These are phyloP conservation scores for Lophius americanus DNA, from an alignment of 2,797 vertebrate species.

Conservation along the genomic window DNA sequence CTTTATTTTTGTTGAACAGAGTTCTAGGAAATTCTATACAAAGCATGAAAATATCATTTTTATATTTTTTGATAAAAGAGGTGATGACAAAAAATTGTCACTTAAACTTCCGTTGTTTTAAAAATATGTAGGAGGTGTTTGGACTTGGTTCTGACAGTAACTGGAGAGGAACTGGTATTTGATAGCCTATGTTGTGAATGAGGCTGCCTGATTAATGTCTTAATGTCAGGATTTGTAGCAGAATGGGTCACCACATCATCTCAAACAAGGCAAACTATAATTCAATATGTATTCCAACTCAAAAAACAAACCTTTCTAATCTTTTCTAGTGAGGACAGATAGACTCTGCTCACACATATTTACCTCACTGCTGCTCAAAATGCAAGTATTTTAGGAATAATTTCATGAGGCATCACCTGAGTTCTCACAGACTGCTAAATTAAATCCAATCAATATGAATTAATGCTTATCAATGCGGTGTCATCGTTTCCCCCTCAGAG, in stretches of 20 bases:
- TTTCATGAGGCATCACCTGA: conserved; percentile 38
- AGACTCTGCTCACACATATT: neutral
- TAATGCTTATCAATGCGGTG: conserved; percentile 71
- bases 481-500: conserved; percentile 49
- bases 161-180: no score
- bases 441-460: conserved; percentile 79
- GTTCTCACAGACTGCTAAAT: conserved; percentile 59
- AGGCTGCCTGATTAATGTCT: no score
- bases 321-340: neutral
- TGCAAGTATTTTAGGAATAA: conserved; percentile 44
- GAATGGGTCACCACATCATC: neutral
- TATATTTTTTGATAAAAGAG: no score
- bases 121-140: no score
- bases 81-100: no score
- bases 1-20: no score
- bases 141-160: no score
- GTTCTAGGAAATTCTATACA: no score
- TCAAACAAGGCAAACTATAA: neutral
- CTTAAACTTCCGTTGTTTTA: no score
- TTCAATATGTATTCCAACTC: neutral
- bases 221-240: neutral
- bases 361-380: conserved; percentile 6
- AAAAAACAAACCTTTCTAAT: neutral
- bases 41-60: no score
- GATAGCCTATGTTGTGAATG: no score